phyloP scores from a whole-genome alignment of 2,113 vertebrate genomes.

The Bubo bubo region DNA sequence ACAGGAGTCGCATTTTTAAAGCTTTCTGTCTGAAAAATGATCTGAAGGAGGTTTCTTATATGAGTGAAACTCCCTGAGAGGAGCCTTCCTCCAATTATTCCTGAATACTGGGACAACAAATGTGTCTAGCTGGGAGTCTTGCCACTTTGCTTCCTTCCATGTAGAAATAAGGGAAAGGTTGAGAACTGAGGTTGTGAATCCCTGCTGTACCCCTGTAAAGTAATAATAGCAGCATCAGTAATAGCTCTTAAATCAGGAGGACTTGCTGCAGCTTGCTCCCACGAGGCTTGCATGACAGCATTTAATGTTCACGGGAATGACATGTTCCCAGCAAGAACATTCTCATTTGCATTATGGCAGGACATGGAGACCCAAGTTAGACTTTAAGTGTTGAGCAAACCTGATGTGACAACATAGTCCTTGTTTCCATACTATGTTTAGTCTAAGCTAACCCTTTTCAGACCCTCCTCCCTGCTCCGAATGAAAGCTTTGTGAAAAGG shows the following conservation, averaged over 20 bases:
- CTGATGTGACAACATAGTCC: conserved; percentile 7
- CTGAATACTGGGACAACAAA: not conserved
- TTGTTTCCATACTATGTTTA: conserved; percentile 21
- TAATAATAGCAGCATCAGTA: conserved; percentile 20
- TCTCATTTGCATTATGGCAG: conserved; percentile 52
- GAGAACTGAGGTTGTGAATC: not conserved
- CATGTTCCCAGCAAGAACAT: conserved; percentile 57
- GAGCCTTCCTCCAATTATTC: not conserved
- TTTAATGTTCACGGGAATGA: conserved; percentile 2
- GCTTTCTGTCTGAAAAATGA: not conserved
- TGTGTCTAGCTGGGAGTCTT: not conserved
- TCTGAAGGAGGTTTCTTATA: not conserved
- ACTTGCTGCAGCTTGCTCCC: not conserved
- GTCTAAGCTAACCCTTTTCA: not conserved
- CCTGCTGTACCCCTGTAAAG: conserved; percentile 6
- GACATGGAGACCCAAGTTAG: not conserved
- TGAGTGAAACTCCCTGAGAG: not conserved
- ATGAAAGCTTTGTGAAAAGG: not conserved
- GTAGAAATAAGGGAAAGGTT: not conserved
- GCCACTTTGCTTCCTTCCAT: not conserved
- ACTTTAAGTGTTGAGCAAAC: not conserved
- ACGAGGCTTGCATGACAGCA: not conserved
- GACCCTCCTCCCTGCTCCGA: not conserved
- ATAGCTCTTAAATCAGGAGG: conserved; percentile 27
- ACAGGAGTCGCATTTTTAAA: not conserved